phyloP scores from a whole-genome alignment of 2,888 invertebrate genomes.

The Eupsilia transversa region DNA sequence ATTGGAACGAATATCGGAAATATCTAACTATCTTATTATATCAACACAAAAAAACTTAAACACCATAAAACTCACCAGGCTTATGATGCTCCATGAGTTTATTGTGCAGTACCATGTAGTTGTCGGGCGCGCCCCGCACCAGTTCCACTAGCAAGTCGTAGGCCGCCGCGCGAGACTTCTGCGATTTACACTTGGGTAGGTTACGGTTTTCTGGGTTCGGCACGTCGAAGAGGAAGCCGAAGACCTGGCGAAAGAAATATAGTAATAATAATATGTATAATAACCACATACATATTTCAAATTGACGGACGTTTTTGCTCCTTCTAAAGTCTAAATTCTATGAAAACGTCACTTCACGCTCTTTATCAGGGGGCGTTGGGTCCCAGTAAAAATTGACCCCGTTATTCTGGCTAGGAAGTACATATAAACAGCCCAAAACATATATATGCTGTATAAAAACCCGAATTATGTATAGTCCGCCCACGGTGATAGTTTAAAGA shows the following conservation, averaged over 20 bases:
- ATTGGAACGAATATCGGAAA: background rate
- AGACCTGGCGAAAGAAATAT: constrained; percentile 88
- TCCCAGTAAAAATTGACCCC: background rate
- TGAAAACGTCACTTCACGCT: background rate
- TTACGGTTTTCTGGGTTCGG: constrained; percentile 96
- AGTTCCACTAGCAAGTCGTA: constrained; percentile 97
- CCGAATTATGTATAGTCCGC: background rate
- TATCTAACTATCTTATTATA: background rate
- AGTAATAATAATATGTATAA: no score
- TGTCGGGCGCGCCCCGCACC: constrained; percentile 95
- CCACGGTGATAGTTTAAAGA: background rate
- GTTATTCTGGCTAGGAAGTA: background rate
- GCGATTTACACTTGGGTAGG: constrained; percentile 98
- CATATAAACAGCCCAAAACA: background rate
- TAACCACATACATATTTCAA: background rate
- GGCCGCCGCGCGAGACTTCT: constrained; percentile 96
- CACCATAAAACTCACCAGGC: constrained; percentile 88
- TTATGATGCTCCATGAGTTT: constrained; percentile 96
- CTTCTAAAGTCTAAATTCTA: background rate
- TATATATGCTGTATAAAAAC: background rate
- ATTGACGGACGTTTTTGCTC: background rate
- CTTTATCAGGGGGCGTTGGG: background rate
- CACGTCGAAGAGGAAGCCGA: constrained; percentile 96
- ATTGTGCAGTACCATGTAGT: constrained; percentile 95
- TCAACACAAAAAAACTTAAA: background rate